Base-by-base conservation (phyloP, 2,113 vertebrate species). In the Macquaria australasica region DNA sequence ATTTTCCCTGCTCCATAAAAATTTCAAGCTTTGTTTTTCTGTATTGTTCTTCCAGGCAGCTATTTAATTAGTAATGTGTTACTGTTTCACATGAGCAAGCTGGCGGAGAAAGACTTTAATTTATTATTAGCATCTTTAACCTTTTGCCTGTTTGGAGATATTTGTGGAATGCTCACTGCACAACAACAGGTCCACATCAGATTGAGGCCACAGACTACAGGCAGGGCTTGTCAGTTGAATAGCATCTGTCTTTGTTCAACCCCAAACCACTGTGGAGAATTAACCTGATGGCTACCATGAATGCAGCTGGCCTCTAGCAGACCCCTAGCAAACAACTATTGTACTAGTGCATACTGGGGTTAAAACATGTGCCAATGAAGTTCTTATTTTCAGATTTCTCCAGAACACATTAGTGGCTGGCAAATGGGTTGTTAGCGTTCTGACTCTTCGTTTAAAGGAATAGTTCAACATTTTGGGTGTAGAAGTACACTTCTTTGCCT, bases 121-220 rank as follows among this genome's bases (percentile, higher is more conserved):
- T 84, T 76, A 51, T 85, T 87, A 80, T 88, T 84, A 88, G 79
- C 62, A 77, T 80, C 64, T 85, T 72, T 83, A 89, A 87, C 79
- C 80, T 87, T 89, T 89, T 77, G 76, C 83, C 70, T 79, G 64
- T 63, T 75, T 39, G 39, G 68, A 89, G 72, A 83, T 82, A 82
- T 90, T 82, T 83, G 62, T 76, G 66, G 64, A 90, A 90, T 81
- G 67, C 45, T 68, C 6, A 3, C 23, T 34, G 83, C 88, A 77
- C 79, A 77, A 87, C 73, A 87, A 85, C n/a, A 63, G 66, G 67
- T 73, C 58, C 34, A 14, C 25, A 59, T 68, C 74, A 73, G 67
- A 83, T 66, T 79, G 81, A 90, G 73, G 78, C 82, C 78, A 79
- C 50, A 77, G 39, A 76, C 72, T 59, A 37, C 55, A 73, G 62